These are phyloP conservation scores for Ranitomeya variabilis DNA, from an alignment of 2,113 vertebrate genomes.

Conservation along the genomic window DNA sequence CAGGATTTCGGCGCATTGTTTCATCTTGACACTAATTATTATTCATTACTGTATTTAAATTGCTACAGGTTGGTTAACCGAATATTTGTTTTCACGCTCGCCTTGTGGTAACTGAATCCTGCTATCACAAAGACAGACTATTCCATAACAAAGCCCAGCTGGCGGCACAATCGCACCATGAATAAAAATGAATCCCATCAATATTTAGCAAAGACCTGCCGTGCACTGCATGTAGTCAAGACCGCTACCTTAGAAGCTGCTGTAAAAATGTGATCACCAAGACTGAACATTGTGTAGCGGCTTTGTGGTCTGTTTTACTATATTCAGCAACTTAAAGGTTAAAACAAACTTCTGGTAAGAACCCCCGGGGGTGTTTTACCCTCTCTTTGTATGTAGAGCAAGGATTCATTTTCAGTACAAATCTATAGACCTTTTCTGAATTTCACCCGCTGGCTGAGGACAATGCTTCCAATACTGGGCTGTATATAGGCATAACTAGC, in stretches of 20 bases:
- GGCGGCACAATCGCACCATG: conserved; percentile 1
- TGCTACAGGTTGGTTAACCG: not conserved
- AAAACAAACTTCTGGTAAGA: not conserved
- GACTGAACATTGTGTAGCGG: not conserved
- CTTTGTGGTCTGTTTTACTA: not conserved
- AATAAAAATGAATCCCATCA: conserved; percentile 36
- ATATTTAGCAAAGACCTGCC: not conserved
- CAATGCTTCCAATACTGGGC: not conserved
- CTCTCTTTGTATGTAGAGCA: not conserved
- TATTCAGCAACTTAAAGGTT: not conserved
- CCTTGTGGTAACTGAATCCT: conserved; percentile 17
- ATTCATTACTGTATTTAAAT: not conserved
- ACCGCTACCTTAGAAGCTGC: not conserved
- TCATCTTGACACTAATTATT: conserved; percentile 9
- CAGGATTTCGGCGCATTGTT: not conserved
- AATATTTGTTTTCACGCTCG: not conserved
- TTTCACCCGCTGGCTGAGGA: not conserved
- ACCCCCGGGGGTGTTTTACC: not conserved
- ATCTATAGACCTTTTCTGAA: not conserved
- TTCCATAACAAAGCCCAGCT: conserved; percentile 8
- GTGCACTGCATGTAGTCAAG: not conserved
- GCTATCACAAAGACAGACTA: not conserved
- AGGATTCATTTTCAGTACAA: not conserved
- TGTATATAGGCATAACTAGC: not conserved
- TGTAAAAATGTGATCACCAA: not conserved